Base-by-base conservation (phyloP, 2,888 invertebrate species). In the Temnothorax rugatulus region DNA sequence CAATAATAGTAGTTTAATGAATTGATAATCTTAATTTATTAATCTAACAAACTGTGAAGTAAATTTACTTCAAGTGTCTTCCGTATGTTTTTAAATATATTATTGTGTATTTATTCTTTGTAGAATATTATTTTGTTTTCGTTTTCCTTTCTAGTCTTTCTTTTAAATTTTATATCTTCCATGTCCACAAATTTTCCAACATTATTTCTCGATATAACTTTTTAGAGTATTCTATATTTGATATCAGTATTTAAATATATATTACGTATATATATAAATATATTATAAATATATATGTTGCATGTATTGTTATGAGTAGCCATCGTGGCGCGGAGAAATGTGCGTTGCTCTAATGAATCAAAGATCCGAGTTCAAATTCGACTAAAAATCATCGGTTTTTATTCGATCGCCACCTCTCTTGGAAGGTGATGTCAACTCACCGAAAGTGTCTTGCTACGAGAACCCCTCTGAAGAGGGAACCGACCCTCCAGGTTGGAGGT, bases 1-100 rank as follows among this genome's bases (percentile, higher is more conserved):
- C 76, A 76, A 47, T 63, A 25, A 57, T 59, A 25, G 50, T 21
- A 61, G 9, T 63, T 41, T 13, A 41, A 41, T 21, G 41, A 41
- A 5, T 73, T 44, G 34, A 63, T 76, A 52, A 29, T 52, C 25
- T 44, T 44, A 41, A 64, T 38, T 69, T 38, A 18, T 21, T 44
- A 15, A 29, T 29, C n/a, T 38, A 52, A 34, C 54, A 21, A 54
- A 29, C 29, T 29, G 29, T 29, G 4, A 29, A 25, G 4, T 21
- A 1, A 54, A 54, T 13, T 54, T 54, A 54, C 3, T 52, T 50
- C 2, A 68, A 11, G 2, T 34, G 7, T 59, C 25, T 66, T 41
- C 64, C 5, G 4, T 11, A 8, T 25, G 34, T 50, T 61, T 25
- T 47, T 54, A 79, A 68, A 50, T 38, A 50, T 13, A 1, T 34